Evolutionary conservation across 2,888 invertebrate species (phyloP).

Genomic region (Synanthedon andrenaeformis): DNA sequence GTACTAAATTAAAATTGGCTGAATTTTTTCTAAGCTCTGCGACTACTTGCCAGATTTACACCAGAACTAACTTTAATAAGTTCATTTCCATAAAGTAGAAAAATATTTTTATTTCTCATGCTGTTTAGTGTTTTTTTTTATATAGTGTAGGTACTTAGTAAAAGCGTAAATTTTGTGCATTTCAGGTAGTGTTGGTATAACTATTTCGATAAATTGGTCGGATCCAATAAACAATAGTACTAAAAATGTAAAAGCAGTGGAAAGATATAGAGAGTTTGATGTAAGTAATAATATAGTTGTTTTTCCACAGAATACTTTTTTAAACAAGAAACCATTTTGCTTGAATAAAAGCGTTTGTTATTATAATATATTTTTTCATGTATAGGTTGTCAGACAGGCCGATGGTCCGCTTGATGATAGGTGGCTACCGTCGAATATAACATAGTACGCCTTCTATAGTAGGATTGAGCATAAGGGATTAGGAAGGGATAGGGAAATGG

Average conservation of each 20-base stretch:
- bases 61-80: too few relatives aligned
- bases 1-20: too few relatives aligned
- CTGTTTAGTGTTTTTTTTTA: too few relatives aligned
- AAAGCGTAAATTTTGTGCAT: constrained; percentile 2
- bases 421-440: background rate
- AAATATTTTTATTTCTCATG: too few relatives aligned
- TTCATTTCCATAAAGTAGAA: too few relatives aligned
- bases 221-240: constrained; percentile 34
- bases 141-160: too few relatives aligned
- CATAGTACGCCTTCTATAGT: too few relatives aligned
- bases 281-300: constrained; percentile 20
- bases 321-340: background rate
- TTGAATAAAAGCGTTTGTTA: background rate
- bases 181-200: constrained; percentile 45
- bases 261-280: constrained; percentile 35
- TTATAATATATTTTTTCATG: background rate
- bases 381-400: too few relatives aligned
- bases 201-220: constrained; percentile 38
- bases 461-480: background rate
- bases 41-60: too few relatives aligned
- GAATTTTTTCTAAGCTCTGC: too few relatives aligned
- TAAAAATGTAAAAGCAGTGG: constrained; percentile 37
- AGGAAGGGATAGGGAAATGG: too few relatives aligned
- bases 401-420: too few relatives aligned
- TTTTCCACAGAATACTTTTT: background rate